A percentile compares a stretch with the other conserved stretches of the same genome.
Conservation (phyloP, 1,140 invertebrate species). For the Panagrolaimus sp. region DNA sequence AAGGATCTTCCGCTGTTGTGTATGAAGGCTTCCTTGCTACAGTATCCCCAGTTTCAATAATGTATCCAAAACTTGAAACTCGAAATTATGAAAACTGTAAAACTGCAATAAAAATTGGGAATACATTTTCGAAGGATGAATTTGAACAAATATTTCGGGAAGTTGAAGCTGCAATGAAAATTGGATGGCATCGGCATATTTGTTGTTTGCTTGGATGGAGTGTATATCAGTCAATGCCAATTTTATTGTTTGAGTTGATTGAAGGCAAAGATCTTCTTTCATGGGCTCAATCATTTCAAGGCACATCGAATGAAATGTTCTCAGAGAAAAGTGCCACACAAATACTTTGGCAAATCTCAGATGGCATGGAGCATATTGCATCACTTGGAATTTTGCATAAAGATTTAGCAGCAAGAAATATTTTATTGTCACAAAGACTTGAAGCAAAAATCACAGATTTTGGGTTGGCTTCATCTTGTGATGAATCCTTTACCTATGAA, state of each 20-base stretch:
- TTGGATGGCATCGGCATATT: constrained; percentile 5
- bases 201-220: not conserved
- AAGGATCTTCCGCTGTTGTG: not conserved
- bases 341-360: constrained; percentile 1
- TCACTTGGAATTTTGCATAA: not conserved
- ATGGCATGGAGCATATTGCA: not conserved
- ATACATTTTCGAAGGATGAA: not conserved
- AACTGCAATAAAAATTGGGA: not conserved
- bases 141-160: not conserved
- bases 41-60: not conserved
- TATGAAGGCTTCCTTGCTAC: not conserved
- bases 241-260: not conserved
- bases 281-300: not conserved
- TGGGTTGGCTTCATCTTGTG: not conserved
- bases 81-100: not conserved
- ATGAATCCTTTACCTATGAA: not conserved
- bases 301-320: not conserved
- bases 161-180: not conserved
- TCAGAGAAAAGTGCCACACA: not conserved
- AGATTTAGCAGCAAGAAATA: constrained; percentile 9
- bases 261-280: not conserved
- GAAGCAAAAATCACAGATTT: not conserved
- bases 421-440: not conserved
- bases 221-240: not conserved
- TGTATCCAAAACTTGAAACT: not conserved